phyloP scores from a whole-genome alignment of 1,140 invertebrate species.

The Diabrotica undecimpunctata region DNA sequence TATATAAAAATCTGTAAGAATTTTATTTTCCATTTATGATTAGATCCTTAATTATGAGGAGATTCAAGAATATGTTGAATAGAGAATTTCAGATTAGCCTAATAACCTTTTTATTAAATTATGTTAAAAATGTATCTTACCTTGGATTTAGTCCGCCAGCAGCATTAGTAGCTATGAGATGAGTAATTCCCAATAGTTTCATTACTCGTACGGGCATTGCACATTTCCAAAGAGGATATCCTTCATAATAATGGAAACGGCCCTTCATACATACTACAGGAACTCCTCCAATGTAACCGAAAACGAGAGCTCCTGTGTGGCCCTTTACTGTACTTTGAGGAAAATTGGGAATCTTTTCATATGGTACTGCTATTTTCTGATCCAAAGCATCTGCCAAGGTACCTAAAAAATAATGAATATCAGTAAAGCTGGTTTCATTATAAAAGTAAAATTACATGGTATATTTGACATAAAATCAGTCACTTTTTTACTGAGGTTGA shows the following conservation, averaged over 20 bases:
- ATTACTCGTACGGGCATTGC: conserved; percentile 92
- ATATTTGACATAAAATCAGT: no score
- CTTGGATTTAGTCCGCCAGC: conserved; percentile 86
- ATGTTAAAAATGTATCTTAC: conserved; percentile 53
- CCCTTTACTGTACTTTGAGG: conserved; percentile 86
- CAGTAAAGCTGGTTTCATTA: no score
- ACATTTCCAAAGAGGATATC: conserved; percentile 88
- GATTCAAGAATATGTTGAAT: no score
- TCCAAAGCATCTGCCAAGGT: conserved; percentile 75
- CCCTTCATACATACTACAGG: conserved; percentile 93
- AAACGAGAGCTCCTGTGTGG: conserved; percentile 84
- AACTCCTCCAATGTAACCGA: conserved; percentile 74
- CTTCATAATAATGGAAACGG: conserved; percentile 93
- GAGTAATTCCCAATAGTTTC: conserved; percentile 85
- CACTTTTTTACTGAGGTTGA: no score
- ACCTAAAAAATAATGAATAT: conserved; percentile 52
- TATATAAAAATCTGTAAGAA: no score
- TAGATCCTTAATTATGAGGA: no score
- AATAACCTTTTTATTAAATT: no score
- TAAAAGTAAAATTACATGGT: no score
- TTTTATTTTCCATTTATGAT: no score
- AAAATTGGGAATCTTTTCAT: conserved; percentile 87
- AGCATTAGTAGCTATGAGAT: conserved; percentile 89
- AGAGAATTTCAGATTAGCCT: no score
- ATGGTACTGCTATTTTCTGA: conserved; percentile 73